A percentile compares a stretch with the other conserved stretches of the same genome.
phyloP scores from a whole-genome alignment of 1,140 invertebrate genomes.

The Caenorhabditis elegans region DNA sequence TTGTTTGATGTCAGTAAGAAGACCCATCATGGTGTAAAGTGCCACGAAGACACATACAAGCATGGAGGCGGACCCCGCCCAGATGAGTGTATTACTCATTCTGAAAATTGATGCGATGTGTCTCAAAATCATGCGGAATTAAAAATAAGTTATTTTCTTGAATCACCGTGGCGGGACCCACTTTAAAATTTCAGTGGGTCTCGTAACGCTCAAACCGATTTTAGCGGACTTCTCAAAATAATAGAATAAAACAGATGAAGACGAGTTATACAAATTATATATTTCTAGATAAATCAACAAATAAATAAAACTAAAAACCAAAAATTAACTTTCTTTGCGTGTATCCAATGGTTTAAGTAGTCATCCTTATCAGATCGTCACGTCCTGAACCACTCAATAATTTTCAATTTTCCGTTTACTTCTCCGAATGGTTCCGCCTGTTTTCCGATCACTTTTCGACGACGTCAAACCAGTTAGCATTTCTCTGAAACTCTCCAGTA shows the following conservation, averaged over 20 bases:
- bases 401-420: background rate
- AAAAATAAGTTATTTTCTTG: no score
- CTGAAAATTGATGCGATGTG: no score
- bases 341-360: background rate
- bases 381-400: background rate
- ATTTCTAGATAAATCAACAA: background rate
- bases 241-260: no score
- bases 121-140: no score
- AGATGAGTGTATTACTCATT: conserved; percentile 25
- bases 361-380: conserved; percentile 16
- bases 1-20: conserved; percentile 18
- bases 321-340: background rate
- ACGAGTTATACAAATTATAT: no score
- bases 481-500: background rate
- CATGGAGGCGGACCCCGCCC: background rate
- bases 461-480: background rate
- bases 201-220: no score
- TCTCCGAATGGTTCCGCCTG: background rate
- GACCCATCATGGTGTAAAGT: conserved; percentile 13
- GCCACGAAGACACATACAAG: background rate
- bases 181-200: no score
- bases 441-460: background rate
- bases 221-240: no score
- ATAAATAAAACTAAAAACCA: background rate
- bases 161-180: no score